These are phyloP conservation scores for Nibea coibor DNA, from an alignment of 2,113 vertebrate genomes.

Conservation along the genomic window DNA sequence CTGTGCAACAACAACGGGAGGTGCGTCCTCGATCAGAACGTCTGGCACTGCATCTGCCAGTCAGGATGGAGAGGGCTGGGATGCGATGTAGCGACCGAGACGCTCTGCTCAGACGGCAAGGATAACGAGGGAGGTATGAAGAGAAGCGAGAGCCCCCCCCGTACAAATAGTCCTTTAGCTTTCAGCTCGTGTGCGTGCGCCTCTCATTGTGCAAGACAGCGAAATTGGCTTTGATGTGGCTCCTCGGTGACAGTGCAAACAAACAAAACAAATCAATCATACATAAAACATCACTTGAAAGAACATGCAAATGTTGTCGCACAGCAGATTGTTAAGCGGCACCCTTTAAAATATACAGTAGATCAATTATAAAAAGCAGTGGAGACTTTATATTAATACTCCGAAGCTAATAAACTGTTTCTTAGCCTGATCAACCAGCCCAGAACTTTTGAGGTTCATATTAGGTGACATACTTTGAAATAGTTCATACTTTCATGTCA, in stretches of 20 bases:
- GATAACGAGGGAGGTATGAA: constrained; percentile 98
- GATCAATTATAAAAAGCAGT: constrained; percentile 59
- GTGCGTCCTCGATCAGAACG: constrained; percentile 96
- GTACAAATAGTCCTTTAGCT: constrained; percentile 64
- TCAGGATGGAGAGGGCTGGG: constrained; percentile 97
- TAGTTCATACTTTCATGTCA: constrained; percentile 13
- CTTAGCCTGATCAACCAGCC: constrained; percentile 5
- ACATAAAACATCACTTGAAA: constrained; percentile 69
- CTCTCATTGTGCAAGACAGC: constrained; percentile 39
- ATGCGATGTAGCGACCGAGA: constrained; percentile 98
- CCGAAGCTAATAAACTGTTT: constrained; percentile 6
- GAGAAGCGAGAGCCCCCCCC: constrained; percentile 12
- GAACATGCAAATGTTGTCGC: constrained; percentile 65
- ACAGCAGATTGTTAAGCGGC: constrained; percentile 65
- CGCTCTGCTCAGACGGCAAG: constrained; percentile 95
- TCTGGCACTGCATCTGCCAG: constrained; percentile 99
- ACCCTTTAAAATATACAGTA: constrained; percentile 62
- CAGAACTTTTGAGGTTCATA: constrained; percentile 29
- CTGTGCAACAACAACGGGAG: constrained; percentile 98
- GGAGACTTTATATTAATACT: constrained; percentile 14
- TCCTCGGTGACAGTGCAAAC: constrained; percentile 67
- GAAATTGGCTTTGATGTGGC: constrained; percentile 66
- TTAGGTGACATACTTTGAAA: constrained; percentile 41
- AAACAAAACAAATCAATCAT: constrained; percentile 78
- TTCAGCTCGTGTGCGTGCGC: not conserved